Percentiles rank a stretch among this genome's conserved stretches.
Conservation (phyloP, 1,140 invertebrate species). For the Drosophila aff. region DNA sequence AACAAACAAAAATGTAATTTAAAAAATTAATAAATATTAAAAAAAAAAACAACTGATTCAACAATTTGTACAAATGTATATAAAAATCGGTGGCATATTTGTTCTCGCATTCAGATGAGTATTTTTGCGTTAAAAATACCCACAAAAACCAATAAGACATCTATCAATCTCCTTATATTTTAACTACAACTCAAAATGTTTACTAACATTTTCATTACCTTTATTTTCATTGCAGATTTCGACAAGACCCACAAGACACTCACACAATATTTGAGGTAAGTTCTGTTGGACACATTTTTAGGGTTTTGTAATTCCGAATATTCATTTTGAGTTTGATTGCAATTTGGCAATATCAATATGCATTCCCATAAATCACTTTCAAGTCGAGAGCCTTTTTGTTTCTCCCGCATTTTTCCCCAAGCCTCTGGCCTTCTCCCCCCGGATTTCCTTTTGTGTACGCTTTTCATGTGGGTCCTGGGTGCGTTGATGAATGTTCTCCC, state of each 20-base stretch:
- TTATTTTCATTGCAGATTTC: constrained; percentile 38
- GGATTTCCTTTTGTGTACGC: constrained; percentile 26
- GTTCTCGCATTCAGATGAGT: too few relatives aligned
- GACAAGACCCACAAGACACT: neutral
- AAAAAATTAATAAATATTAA: too few relatives aligned
- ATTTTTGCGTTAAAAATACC: neutral
- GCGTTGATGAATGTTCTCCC: constrained; percentile 40
- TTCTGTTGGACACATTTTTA: constrained; percentile 18
- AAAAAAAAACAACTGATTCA: too few relatives aligned
- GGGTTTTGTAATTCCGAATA: constrained; percentile 30
- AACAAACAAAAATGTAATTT: too few relatives aligned
- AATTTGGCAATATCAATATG: constrained; percentile 72
- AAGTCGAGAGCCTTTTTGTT: constrained; percentile 70
- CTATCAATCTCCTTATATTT: neutral
- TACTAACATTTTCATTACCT: constrained; percentile 18
- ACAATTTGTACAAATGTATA: too few relatives aligned
- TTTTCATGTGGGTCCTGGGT: constrained; percentile 31
- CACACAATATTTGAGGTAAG: constrained; percentile 20
- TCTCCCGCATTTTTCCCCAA: constrained; percentile 23
- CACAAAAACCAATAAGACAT: too few relatives aligned
- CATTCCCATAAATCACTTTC: constrained; percentile 69
- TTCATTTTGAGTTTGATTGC: constrained; percentile 51
- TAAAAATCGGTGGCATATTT: too few relatives aligned
- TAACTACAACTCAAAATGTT: neutral
- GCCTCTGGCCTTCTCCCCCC: neutral